Evolutionary conservation across 2,888 invertebrate genomes (phyloP).

Genomic region (Nycteola revayana): DNA sequence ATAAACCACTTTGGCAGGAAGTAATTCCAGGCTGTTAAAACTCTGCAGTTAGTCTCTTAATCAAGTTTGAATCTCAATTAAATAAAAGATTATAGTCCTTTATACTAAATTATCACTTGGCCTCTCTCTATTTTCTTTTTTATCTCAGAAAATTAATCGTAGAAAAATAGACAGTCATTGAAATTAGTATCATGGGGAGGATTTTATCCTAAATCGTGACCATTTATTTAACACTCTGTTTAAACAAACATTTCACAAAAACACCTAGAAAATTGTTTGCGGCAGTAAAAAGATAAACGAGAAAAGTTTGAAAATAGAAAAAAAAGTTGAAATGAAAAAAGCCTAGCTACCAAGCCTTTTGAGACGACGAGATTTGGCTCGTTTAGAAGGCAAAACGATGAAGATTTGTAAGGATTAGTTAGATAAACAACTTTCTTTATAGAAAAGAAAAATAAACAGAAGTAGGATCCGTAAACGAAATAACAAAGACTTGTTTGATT

Average conservation of each 20-base stretch:
- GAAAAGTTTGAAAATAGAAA: constrained; percentile 22
- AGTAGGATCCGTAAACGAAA: constrained; percentile 15
- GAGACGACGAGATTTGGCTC: constrained; percentile 11
- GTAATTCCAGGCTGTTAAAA: too few species aligned
- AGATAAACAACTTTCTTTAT: constrained; percentile 32
- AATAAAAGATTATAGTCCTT: too few species aligned
- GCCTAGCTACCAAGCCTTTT: constrained; percentile 11
- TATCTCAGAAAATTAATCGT: too few species aligned
- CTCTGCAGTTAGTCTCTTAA: too few species aligned
- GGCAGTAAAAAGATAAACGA: constrained; percentile 16
- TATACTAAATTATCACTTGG: too few species aligned
- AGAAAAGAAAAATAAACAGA: constrained; percentile 26
- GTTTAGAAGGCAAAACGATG: constrained; percentile 27
- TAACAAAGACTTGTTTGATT: constrained; percentile 5
- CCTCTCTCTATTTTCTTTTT: too few species aligned
- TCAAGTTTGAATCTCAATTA: too few species aligned
- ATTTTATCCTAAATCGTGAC: too few species aligned
- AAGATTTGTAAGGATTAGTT: constrained; percentile 35
- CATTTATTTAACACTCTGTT: too few species aligned
- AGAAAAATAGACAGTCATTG: too few species aligned
- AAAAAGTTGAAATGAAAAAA: constrained; percentile 19
- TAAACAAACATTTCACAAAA: constrained; percentile 13
- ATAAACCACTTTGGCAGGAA: too few species aligned
- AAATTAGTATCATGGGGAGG: too few species aligned
- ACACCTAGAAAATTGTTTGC: constrained; percentile 15